phyloP scores from a whole-genome alignment of 2,797 vertebrate species.

The Sternotherus odoratus region DNA sequence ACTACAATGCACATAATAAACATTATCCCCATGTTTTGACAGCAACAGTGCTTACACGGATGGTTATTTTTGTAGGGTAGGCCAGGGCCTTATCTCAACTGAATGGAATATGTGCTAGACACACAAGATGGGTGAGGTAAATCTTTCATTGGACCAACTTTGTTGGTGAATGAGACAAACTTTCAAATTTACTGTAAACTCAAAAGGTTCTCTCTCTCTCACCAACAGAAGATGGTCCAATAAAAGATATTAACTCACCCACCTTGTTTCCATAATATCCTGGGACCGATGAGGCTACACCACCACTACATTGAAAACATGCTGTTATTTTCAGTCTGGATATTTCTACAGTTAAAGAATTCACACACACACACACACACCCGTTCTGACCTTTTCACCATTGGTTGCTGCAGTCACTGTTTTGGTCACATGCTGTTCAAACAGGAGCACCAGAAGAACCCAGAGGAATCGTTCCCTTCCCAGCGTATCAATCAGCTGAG shows the following conservation, averaged over 20 bases:
- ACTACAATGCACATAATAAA: accelerated
- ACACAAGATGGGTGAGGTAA: neutral
- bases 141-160: neutral
- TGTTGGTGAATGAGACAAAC: neutral
- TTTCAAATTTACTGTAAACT: neutral
- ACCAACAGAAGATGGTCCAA: neutral
- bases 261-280: neutral
- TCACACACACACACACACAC: neutral
- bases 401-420: constrained; percentile 60
- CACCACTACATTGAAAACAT: neutral
- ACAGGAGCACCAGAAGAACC: constrained; percentile 90
- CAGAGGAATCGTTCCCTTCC: constrained; percentile 91
- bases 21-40: neutral
- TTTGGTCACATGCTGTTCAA: constrained; percentile 91
- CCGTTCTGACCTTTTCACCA: constrained; percentile 86
- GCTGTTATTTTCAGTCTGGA: neutral
- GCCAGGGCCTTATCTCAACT: accelerated
- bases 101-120: neutral
- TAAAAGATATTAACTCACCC: neutral
- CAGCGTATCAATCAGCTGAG: constrained; percentile 87
- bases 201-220: neutral
- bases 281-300: neutral
- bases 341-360: neutral
- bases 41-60: neutral
- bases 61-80: neutral